Conservation (phyloP, 2,797 vertebrate genomes). For the Emydoidea blandingii region DNA sequence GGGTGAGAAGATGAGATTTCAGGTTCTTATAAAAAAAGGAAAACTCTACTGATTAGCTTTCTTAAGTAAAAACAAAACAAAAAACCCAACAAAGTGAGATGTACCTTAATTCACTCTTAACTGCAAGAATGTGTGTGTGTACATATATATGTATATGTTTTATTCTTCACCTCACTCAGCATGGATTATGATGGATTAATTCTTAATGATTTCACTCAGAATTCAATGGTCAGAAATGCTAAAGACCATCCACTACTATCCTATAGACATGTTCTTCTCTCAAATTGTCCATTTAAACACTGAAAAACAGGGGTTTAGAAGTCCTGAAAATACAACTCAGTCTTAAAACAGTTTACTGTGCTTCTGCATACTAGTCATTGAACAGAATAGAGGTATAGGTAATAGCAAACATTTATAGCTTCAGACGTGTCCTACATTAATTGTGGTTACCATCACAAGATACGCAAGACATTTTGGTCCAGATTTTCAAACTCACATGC, state of each 20-base stretch:
- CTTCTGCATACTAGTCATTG: background rate
- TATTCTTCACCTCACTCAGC: background rate
- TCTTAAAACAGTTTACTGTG: background rate
- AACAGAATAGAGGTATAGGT: background rate
- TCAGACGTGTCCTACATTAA: background rate
- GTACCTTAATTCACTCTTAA: background rate
- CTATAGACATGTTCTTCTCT: background rate
- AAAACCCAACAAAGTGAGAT: background rate
- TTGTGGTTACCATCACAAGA: background rate
- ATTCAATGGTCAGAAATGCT: background rate
- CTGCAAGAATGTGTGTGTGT: background rate
- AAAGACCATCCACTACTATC: background rate
- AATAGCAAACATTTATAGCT: background rate
- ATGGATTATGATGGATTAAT: background rate
- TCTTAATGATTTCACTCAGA: background rate
- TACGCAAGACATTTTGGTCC: background rate
- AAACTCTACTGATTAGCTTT: background rate
- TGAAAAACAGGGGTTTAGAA: background rate
- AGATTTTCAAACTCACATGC: background rate
- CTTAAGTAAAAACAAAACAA: background rate
- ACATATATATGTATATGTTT: background rate
- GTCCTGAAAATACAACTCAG: background rate
- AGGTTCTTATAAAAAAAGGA: background rate
- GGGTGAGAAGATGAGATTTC: background rate
- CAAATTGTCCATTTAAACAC: background rate